Evolutionary conservation across 2,113 vertebrate genomes (phyloP), one percentile per base, ranked within the genome.

Genomic region (Sapayoa aenigma): DNA sequence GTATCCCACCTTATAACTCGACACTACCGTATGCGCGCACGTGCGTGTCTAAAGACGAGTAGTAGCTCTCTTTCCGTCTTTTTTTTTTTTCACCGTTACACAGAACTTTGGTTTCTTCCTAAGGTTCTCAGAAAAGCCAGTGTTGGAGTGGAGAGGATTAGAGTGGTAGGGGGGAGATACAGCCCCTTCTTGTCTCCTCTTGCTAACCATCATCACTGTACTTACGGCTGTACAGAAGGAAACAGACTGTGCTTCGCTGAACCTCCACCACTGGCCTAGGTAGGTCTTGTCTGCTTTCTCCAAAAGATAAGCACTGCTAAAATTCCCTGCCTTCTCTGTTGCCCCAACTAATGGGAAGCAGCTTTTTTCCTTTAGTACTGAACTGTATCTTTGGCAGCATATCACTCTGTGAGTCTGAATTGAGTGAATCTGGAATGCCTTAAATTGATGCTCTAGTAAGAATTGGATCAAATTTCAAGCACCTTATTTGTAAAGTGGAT

Each of bases 11-110:
- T 66, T 55, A 3, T 1, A 60, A 12, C 33, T 28, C 17, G 5
- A 1, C 58, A 39, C 8, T 31, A 14, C 27, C 14, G 0, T 14
- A 9, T 2, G 2, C 30, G 18, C 39, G 21, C 28, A 4, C 15
- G n/a, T 9, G 25, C 28, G 0, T 42, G 68, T n/a, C 44, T 60
- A 1, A 44, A 68, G 62, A 49, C 39, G 19, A 33, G 31, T 33
- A 35, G 42, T 28, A 33, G 33, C 13, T 52, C 28, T 24, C 41
- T 52, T 75, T 58, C 39, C 24, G 4, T 60, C 37, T 41, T 37
- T 66, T 62, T 30, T 52, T 66, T 37, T 69, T 56, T 30, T 52
- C 44, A 53, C 8, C 9, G 0, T 76, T 72, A 6, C 11, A 6
- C 5, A 15, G 42, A 58, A 31, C 33, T 79, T 75, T 73, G 46